Conservation (phyloP, 2,888 invertebrate genomes). For the Drosophila anomalata region DNA sequence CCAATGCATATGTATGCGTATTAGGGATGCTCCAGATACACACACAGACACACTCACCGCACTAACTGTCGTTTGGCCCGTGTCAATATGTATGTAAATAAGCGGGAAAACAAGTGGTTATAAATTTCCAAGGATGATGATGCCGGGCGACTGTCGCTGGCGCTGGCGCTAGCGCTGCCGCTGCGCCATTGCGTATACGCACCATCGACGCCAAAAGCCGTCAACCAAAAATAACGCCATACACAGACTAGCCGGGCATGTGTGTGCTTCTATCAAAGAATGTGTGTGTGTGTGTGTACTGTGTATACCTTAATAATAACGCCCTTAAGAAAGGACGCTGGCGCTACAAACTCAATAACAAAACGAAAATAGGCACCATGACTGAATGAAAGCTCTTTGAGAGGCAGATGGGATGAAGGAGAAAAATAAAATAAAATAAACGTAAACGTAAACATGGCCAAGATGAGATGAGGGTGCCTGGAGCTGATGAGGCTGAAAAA, state of each 20-base stretch:
- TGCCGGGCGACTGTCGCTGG: slow-evolving; percentile 41
- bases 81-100: slow-evolving; percentile 79
- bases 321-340: slow-evolving; percentile 65
- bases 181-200: slow-evolving; percentile 64
- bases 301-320: slow-evolving; percentile 65
- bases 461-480: slow-evolving; percentile 26
- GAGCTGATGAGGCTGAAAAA: slow-evolving; percentile 53
- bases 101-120: slow-evolving; percentile 77
- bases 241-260: slow-evolving; percentile 28
- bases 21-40: slow-evolving; percentile 62
- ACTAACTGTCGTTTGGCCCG: slow-evolving; percentile 55
- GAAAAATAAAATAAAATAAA: slow-evolving; percentile 55
- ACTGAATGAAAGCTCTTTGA: slow-evolving; percentile 1
- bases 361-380: slow-evolving; percentile 47
- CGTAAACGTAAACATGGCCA: slow-evolving; percentile 49
- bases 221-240: slow-evolving; percentile 61
- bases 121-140: slow-evolving; percentile 70
- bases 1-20: slow-evolving; percentile 53
- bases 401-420: neutral
- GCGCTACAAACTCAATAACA: slow-evolving; percentile 51
- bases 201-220: slow-evolving; percentile 64
- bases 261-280: slow-evolving; percentile 5
- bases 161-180: slow-evolving; percentile 8
- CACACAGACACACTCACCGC: slow-evolving; percentile 28
- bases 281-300: slow-evolving; percentile 21